Conservation (phyloP, 2,113 vertebrate species). For the Sardina pilchardus region DNA sequence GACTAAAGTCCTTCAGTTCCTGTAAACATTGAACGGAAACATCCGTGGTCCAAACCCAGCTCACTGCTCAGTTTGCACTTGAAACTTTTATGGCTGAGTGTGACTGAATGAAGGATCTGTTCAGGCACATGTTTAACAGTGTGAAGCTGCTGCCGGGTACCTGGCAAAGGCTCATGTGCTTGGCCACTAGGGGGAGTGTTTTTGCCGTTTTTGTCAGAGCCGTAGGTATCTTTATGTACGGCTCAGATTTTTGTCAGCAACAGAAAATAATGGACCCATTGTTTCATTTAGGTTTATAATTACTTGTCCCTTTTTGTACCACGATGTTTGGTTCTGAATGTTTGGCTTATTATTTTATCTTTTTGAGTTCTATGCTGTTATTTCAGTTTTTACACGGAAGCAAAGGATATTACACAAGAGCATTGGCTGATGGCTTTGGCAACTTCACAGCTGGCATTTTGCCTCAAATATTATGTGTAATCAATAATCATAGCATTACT, state of each 20-base stretch:
- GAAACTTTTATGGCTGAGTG: neutral
- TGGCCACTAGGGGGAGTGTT: slow-evolving; percentile 1
- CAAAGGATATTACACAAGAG: neutral
- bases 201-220: neutral
- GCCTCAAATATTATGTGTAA: neutral
- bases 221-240: no score
- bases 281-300: neutral
- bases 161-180: neutral
- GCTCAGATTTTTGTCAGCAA: neutral
- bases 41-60: neutral
- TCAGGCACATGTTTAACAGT: neutral
- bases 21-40: neutral
- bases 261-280: neutral
- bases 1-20: neutral
- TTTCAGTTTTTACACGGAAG: neutral
- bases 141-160: neutral
- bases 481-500: neutral
- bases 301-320: neutral
- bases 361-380: neutral
- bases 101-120: neutral
- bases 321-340: neutral
- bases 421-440: neutral
- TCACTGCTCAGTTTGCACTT: neutral
- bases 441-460: slow-evolving; percentile 1
- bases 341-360: neutral